Evolutionary conservation across 2,797 vertebrate genomes (phyloP), one percentile per base, ranked within the genome.

Genomic region (Silurus lanzhouensis): DNA sequence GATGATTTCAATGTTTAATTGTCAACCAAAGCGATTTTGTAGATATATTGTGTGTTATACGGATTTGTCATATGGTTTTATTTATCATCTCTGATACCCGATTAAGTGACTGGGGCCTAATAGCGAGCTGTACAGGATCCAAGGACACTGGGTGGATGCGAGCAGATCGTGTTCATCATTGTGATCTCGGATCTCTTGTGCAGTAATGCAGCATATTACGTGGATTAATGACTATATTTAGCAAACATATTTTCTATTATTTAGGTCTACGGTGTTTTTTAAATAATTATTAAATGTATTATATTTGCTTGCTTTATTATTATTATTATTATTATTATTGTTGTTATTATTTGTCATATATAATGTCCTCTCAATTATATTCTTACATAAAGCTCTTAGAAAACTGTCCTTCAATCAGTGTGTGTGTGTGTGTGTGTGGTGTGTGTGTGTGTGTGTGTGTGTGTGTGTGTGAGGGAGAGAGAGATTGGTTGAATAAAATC

Each of bases 71-170:
- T 25, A 57, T 14, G 8, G 17, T 58, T 83, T 9, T 46, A 20
- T 82, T 85, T 72, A 58, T 83, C 31, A 46, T 76, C 46, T 61
- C 79, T 70, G 68, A 52, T 4, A 76, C 57, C 19, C 44, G 67
- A 13, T 20, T 82, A 6, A 60, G 81, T 61, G 75, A 27, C 20
- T 81, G 60, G 22, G 84, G 78, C 78, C 84, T 66, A 3, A 81
- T 52, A 52, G 13, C 27, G 81, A 82, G 61, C 77, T 57, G 25
- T 44, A 13, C 87, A 80, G 87, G 80, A 89, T 91, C 90, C 92
- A 94, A 94, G 94, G 93, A 89, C 93, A 93, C 87, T 87, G 80
- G 86, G 84, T 86, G 84, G 83, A 86, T 88, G 84, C 89, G 89
- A 93, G 90, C 90, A 87, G 63, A 67, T 81, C n/a, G n/a, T 55